Base-by-base conservation (phyloP, 1,140 invertebrate genomes). In the Helicorthomorpha holstii region DNA sequence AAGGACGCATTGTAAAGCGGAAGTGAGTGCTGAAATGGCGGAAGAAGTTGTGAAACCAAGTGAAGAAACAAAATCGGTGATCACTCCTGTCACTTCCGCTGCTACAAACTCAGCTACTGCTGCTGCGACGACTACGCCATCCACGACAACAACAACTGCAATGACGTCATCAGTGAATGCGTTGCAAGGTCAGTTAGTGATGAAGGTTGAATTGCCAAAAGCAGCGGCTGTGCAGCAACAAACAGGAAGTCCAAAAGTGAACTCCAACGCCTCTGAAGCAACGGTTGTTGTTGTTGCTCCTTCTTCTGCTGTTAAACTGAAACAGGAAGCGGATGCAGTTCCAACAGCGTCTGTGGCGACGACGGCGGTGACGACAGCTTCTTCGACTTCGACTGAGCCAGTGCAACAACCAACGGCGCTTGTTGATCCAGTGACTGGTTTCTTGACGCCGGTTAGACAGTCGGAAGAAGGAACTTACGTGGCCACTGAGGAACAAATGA, bases 371-470 rank as follows among this genome's bases (percentile, higher is more conserved):
- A 29, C 14, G 10, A 7, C 19, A 7, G 51, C 38, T 12, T 44
- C 44, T 19, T 49, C 3, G 42, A 16, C 19, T 16, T 44, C 38
- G 10, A 48, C 44, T 19, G 50, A 14, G 45, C 12, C 10, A 51
- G 53, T 56, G 21, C 25, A 3, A 24, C 49, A 42, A 48, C 52
- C 58, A 1, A 77, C 73, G 59, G 74, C 70, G 14, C 61, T 83
- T 10, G 80, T 84, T 24, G 82, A 85, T 69, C 82, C 82, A 1
- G 80, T 82, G 0, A 85, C 81, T 1, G 83, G 82, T 10, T 69
- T 81, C 57, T 66, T 85, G 38, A 80, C 78, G 44, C 78, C 75
- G 1, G 56, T 54, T 7, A 46, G 49, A 14, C 50, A 81, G 58
- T 79, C 77, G 27, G 81, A 82, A 60, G 81, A 83, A 59, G 80